phyloP scores from a whole-genome alignment of 1,140 invertebrate genomes.

The Drosophila sproati region DNA sequence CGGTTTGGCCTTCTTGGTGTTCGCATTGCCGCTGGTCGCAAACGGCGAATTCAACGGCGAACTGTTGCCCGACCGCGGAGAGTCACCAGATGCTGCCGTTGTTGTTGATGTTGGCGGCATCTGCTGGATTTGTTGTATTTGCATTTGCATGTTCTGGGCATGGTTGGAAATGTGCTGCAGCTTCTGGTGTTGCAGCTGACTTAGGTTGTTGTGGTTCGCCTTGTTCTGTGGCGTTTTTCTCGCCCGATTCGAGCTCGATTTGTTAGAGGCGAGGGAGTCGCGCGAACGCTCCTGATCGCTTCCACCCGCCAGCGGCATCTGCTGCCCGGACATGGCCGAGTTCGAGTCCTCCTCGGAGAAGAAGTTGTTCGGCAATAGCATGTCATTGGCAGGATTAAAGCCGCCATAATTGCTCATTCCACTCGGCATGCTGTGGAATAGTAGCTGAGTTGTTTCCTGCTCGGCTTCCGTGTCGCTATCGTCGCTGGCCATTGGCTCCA shows the following conservation, averaged over 20 bases:
- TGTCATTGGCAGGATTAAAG: conserved; percentile 85
- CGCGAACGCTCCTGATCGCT: conserved; percentile 86
- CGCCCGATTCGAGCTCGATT: conserved; percentile 71
- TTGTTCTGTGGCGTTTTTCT: conserved; percentile 60
- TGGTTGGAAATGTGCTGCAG: conserved; percentile 16
- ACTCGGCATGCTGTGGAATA: conserved; percentile 56
- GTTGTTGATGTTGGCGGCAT: conserved; percentile 32
- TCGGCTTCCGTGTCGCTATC: conserved; percentile 85
- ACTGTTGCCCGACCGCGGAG: conserved; percentile 64
- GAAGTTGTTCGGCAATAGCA: conserved; percentile 86
- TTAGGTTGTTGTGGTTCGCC: conserved; percentile 50
- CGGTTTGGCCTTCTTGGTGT: conserved; percentile 69
- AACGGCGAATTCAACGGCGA: conserved; percentile 48
- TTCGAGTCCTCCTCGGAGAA: conserved; percentile 87
- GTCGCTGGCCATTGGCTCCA: conserved; percentile 92
- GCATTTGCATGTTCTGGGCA: conserved; percentile 28
- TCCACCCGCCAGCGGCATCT: conserved; percentile 78
- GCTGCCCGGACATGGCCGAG: conserved; percentile 72
- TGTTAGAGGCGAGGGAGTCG: conserved; percentile 77
- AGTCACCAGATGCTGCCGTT: conserved; percentile 10
- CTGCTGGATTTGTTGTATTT: conserved; percentile 65
- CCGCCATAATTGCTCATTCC: conserved; percentile 68
- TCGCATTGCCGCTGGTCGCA: conserved; percentile 23
- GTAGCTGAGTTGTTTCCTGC: conserved; percentile 72
- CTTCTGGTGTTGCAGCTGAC: conserved; percentile 30